These are phyloP conservation scores for Eulemur albifrons DNA, from an alignment of 2,797 vertebrate species.

Conservation along the genomic window DNA sequence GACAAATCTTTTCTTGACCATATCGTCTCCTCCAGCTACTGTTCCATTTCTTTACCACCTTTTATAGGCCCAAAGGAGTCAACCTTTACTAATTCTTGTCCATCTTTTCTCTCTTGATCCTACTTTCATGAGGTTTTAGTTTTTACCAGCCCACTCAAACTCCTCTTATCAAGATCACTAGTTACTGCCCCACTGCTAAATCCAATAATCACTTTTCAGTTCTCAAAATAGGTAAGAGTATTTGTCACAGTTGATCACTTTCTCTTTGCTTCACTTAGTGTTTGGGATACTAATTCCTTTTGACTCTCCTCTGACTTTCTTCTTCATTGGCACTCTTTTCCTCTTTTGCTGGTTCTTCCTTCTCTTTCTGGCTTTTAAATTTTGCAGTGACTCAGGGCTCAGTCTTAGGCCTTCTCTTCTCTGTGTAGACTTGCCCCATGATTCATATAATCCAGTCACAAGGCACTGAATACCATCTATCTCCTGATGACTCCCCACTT, in stretches of 20 bases:
- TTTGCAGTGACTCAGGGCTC: background rate
- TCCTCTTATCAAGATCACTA: background rate
- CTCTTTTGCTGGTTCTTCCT: background rate
- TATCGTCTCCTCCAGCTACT: background rate
- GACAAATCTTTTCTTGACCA: background rate
- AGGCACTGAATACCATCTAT: background rate
- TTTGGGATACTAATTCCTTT: background rate
- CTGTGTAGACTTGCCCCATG: background rate
- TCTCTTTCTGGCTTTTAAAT: background rate
- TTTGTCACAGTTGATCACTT: background rate
- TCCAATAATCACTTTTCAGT: background rate
- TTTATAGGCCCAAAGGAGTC: background rate
- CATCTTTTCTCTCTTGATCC: background rate
- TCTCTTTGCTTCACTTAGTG: constrained; percentile 9
- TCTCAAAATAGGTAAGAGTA: background rate
- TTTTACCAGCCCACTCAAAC: background rate
- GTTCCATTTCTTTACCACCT: background rate
- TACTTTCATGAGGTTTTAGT: background rate
- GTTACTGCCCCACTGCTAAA: background rate
- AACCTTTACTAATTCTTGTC: background rate
- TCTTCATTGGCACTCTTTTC: background rate
- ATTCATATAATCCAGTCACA: background rate
- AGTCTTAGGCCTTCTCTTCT: background rate
- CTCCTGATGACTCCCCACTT: background rate
- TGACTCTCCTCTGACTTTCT: background rate